phyloP scores from a whole-genome alignment of 2,113 vertebrate species.

The Odocoileus virginianus region DNA sequence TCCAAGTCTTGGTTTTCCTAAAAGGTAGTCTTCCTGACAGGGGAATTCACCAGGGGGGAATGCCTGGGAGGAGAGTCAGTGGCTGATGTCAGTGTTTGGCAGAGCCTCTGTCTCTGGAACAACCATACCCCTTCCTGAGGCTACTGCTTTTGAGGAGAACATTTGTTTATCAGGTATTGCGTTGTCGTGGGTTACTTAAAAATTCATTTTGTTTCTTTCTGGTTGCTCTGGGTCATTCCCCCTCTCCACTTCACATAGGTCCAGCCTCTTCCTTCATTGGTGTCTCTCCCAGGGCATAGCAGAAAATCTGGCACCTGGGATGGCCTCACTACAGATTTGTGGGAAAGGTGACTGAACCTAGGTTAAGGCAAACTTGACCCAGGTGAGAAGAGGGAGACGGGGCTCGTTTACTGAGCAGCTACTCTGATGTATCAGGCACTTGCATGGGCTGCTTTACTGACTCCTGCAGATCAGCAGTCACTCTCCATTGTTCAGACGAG shows the following conservation, averaged over 20 bases:
- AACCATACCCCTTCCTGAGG: fast-evolving
- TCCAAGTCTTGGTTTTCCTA: background rate
- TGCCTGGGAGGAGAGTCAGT: background rate
- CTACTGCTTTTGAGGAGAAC: background rate
- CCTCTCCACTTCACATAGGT: background rate
- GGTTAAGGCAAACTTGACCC: background rate
- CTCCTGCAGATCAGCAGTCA: background rate
- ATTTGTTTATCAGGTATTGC: background rate
- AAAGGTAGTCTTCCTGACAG: background rate
- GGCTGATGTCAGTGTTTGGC: background rate
- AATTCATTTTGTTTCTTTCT: background rate
- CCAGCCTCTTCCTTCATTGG: background rate
- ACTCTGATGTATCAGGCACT: background rate
- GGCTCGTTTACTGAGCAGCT: background rate
- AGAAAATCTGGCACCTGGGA: background rate
- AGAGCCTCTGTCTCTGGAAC: background rate
- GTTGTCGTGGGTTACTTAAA: background rate
- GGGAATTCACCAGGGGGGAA: background rate
- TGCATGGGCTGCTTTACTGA: background rate
- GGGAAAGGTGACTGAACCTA: background rate
- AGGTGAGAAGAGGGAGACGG: background rate
- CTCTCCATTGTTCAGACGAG: background rate
- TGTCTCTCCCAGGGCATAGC: background rate
- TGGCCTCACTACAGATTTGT: background rate
- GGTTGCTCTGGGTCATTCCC: background rate